phyloP scores from a whole-genome alignment of 2,113 vertebrate species.

The Grammomys surdaster region DNA sequence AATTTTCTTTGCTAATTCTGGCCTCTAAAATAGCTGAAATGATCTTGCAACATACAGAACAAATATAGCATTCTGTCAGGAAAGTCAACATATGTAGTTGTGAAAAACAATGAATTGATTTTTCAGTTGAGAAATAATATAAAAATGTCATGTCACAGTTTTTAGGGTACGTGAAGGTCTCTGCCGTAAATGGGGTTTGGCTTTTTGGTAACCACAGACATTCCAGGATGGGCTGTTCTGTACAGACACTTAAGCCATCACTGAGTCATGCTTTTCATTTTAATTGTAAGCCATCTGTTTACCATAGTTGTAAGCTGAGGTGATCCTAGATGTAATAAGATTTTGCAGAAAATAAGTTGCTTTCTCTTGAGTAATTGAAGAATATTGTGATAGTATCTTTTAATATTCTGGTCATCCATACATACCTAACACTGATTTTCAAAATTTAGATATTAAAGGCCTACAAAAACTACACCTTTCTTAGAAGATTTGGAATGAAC shows the following conservation, averaged over 20 bases:
- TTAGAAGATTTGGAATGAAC: constrained; percentile 42
- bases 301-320: constrained; percentile 22
- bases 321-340: not conserved
- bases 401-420: constrained; percentile 39
- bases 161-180: constrained; percentile 13
- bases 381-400: constrained; percentile 6
- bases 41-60: not conserved
- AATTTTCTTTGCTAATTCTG: not conserved
- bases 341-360: not conserved
- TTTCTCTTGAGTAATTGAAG: constrained; percentile 54
- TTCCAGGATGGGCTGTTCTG: not conserved
- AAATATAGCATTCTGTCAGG: not conserved
- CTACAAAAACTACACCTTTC: constrained; percentile 16
- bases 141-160: not conserved
- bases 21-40: not conserved
- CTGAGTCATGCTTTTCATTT: not conserved
- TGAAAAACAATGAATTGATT: not conserved
- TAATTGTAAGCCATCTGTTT: constrained; percentile 9
- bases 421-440: not conserved
- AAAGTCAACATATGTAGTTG: not conserved
- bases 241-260: not conserved
- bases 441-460: constrained; percentile 48
- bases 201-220: not conserved
- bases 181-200: not conserved
- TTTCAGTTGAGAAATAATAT: constrained; percentile 36